Evolutionary conservation across 2,797 vertebrate genomes (phyloP).

Genomic region (Vireo griseus): DNA sequence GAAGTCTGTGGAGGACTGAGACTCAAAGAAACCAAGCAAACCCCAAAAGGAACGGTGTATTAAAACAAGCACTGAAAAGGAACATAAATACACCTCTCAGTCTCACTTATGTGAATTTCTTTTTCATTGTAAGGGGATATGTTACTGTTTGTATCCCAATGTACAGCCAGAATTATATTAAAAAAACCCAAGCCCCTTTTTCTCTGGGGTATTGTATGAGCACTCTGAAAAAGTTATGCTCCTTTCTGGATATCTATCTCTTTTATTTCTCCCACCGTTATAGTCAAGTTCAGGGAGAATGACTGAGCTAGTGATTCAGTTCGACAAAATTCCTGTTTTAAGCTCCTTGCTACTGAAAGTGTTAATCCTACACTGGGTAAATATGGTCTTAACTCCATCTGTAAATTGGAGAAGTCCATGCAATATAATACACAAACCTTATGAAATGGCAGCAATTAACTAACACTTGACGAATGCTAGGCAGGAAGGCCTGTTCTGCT

Average conservation of each 20-base stretch:
- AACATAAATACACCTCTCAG: not conserved
- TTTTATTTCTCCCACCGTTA: not conserved
- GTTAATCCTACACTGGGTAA: not conserved
- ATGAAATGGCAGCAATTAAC: not conserved
- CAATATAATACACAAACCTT: not conserved
- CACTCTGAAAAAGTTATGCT: not conserved
- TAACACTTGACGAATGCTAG: not conserved
- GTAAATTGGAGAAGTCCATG: not conserved
- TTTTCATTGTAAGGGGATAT: not conserved
- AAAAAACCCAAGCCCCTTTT: not conserved
- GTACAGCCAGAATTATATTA: not conserved
- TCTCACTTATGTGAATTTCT: not conserved
- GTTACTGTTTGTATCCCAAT: not conserved
- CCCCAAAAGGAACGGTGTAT: not conserved
- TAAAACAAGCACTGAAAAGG: not conserved
- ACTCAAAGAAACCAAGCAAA: not conserved
- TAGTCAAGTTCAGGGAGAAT: not conserved
- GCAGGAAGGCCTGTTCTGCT: not conserved
- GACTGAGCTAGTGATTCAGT: not conserved
- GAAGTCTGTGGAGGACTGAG: not conserved
- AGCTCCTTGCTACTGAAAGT: not conserved
- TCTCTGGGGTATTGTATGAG: not conserved
- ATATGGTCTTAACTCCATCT: not conserved
- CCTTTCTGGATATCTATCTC: not conserved
- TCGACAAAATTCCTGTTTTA: not conserved